A percentile compares a stretch with the other conserved stretches of the same genome.
Evolutionary conservation across 2,888 invertebrate genomes (phyloP).

Genomic region (Heterodera filipjevi): DNA sequence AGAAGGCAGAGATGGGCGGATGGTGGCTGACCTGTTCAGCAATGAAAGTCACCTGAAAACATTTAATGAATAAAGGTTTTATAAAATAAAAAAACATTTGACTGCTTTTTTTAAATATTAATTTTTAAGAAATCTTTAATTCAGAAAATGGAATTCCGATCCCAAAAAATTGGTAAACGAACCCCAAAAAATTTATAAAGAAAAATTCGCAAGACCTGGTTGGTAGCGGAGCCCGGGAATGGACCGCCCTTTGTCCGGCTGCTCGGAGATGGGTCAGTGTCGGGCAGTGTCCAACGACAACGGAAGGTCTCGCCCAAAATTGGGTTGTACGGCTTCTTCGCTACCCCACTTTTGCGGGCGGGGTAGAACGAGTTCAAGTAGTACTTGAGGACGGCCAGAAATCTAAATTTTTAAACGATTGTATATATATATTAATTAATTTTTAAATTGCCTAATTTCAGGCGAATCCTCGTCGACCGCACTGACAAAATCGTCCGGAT

Average conservation of each 20-base stretch:
- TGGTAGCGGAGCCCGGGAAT: conserved; percentile 84
- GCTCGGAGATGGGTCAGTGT: conserved; percentile 42
- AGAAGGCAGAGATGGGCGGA: conserved; percentile 98
- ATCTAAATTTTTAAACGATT: conserved; percentile 74
- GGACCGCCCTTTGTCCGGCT: conserved; percentile 69
- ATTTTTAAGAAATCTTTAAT: too few species aligned
- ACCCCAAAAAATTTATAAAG: too few species aligned
- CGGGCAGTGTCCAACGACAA: conserved; percentile 65
- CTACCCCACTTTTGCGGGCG: conserved; percentile 91
- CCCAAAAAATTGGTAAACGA: too few species aligned
- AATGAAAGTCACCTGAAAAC: conserved; percentile 77
- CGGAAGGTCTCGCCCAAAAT: conserved; percentile 92
- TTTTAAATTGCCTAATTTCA: conserved; percentile 50
- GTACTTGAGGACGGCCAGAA: conserved; percentile 75
- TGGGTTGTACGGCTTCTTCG: conserved; percentile 98
- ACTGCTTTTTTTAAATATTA: too few species aligned
- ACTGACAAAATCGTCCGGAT: conserved; percentile 88
- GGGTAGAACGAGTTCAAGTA: conserved; percentile 98
- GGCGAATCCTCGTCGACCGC: conserved; percentile 71
- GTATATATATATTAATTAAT: neutral
- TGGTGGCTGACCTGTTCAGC: conserved; percentile 91
- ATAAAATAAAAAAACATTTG: too few species aligned
- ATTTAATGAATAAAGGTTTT: too few species aligned
- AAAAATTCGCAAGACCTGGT: conserved; percentile 72
- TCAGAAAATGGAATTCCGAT: too few species aligned